Base-by-base conservation (phyloP, 2,888 invertebrate species). In the Atherix ibis region DNA sequence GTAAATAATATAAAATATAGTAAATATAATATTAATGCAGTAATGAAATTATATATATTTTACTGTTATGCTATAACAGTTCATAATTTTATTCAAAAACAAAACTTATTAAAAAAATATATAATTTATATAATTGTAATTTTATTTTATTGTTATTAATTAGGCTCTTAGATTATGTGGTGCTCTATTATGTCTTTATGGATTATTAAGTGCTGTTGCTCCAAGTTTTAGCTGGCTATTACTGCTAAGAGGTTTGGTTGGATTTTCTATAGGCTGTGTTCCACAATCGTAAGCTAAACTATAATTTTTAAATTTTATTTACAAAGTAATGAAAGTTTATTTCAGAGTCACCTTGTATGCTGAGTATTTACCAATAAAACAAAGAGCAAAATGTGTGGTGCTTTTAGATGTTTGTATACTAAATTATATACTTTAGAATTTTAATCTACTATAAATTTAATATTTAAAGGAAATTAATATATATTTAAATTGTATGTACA, bases 221-320 rank as follows among this genome's bases (percentile, higher is more conserved):
- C 91, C 92, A 3, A 88, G 81, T 53, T 92, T 85, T 54, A 71
- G 82, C 34, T 91, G 92, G 87, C 67, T 95, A 36, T 64, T 95
- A 26, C 70, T 92, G 37, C 65, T 95, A n/a, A 67, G 94, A 54
- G 85, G 89, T 10, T 68, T 92, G 6, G 92, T 92, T 9, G 94
- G 95, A 28, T 91, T 95, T 64, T 89, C 92, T 14, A 89, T 94
- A 50, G 94, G 94, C 45, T 92, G 94, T 55, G 88, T 91, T 24
- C 92, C 94, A 34, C 94, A 95, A 63, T 89, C 92, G 91, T 91
- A 69, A 79, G 85, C 13, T 5, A 28, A 28, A 6, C 4, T 12
- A 26, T 75, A 36, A 39, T 40, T 38, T 39, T 39, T 6, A 37
- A 22, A 36, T 37, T 38, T 37, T 35, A 22, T 22, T 22, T 36